A percentile compares a stretch with the other conserved stretches of the same genome.
Evolutionary conservation across 2,888 invertebrate species (phyloP).

Genomic region (Thecophora atra): DNA sequence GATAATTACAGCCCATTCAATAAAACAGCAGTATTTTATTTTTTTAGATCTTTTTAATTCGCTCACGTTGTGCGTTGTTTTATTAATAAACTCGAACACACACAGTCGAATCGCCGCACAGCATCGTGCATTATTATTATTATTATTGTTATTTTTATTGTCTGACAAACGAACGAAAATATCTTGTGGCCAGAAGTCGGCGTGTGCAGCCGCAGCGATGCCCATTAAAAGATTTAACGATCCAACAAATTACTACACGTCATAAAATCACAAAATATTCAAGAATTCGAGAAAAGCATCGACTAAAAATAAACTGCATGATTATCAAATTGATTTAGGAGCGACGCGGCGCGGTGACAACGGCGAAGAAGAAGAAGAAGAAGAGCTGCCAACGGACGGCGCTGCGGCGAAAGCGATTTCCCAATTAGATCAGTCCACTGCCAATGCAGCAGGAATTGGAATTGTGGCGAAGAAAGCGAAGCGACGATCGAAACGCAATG

Average conservation of each 20-base stretch:
- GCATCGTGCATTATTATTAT: too few species aligned
- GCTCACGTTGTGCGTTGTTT: neutral
- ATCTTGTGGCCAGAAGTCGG: slow-evolving; percentile 9
- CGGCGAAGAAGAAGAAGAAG: neutral
- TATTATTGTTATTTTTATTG: neutral
- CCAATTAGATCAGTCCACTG: too few species aligned
- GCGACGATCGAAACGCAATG: too few species aligned
- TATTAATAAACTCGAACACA: slow-evolving; percentile 22
- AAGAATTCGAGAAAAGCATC: slow-evolving; percentile 24
- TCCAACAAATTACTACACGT: slow-evolving; percentile 65
- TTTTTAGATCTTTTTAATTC: slow-evolving; percentile 2
- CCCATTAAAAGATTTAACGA: slow-evolving; percentile 60
- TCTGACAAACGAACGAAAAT: slow-evolving; percentile 1
- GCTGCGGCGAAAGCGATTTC: neutral
- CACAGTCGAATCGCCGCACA: too few species aligned
- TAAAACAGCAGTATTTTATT: too few species aligned
- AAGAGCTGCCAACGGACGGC: neutral
- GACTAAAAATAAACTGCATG: slow-evolving; percentile 41
- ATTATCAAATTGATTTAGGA: slow-evolving; percentile 58
- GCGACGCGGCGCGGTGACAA: slow-evolving; percentile 27
- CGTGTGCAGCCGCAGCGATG: slow-evolving; percentile 16
- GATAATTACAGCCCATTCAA: slow-evolving; percentile 18
- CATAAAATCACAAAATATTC: slow-evolving; percentile 55
- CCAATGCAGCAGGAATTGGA: too few species aligned
- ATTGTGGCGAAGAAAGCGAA: too few species aligned